Percentiles rank a stretch among this genome's conserved stretches.
phyloP scores from a whole-genome alignment of 92 coral and sea anemone species.

The Diadumene lineata region DNA sequence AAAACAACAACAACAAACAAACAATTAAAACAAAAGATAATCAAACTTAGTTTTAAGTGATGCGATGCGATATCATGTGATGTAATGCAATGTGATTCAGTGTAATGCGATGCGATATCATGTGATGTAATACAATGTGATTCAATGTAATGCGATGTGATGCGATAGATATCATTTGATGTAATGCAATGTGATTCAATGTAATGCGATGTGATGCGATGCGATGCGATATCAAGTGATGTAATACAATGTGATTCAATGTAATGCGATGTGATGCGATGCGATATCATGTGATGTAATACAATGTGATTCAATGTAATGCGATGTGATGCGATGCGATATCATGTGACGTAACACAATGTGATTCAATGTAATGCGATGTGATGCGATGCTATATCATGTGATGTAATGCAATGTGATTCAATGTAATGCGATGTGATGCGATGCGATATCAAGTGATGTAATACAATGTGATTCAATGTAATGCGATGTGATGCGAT shows the following conservation, averaged over 20 bases:
- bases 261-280: neutral
- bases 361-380: too few relatives aligned
- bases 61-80: neutral
- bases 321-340: too few relatives aligned
- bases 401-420: too few relatives aligned
- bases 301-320: too few relatives aligned
- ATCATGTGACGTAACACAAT: too few relatives aligned
- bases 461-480: too few relatives aligned
- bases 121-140: neutral
- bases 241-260: neutral
- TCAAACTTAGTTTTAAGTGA: too few relatives aligned
- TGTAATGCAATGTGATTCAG: neutral
- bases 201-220: neutral
- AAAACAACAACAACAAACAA: neutral
- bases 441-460: too few relatives aligned
- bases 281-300: neutral
- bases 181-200: neutral
- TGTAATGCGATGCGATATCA: neutral
- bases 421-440: too few relatives aligned
- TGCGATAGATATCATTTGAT: too few relatives aligned
- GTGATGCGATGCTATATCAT: too few relatives aligned
- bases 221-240: neutral
- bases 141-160: neutral
- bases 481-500: too few relatives aligned
- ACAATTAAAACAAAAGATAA: neutral